Conservation (phyloP, 2,797 vertebrate genomes). For the Artibeus jamaicensis region DNA sequence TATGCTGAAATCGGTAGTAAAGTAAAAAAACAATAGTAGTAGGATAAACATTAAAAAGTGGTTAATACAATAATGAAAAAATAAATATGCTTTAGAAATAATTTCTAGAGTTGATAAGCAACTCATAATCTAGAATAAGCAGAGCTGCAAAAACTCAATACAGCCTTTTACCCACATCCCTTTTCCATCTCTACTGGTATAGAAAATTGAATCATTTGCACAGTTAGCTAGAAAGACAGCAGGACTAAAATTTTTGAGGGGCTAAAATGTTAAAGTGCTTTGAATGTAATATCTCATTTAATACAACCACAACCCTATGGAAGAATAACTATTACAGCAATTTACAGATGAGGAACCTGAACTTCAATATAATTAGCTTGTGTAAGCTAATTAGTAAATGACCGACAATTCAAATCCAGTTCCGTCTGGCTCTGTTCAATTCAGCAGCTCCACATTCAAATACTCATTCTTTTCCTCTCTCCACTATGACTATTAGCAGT, state of each 20-base stretch:
- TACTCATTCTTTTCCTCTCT: not conserved
- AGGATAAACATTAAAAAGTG: not conserved
- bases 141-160: not conserved
- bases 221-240: not conserved
- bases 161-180: not conserved
- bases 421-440: not conserved
- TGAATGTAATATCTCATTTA: constrained; percentile 36
- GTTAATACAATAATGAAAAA: not conserved
- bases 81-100: not conserved
- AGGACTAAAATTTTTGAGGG: not conserved
- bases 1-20: not conserved
- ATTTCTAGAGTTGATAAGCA: not conserved
- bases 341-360: not conserved
- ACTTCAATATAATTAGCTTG: not conserved
- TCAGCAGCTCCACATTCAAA: not conserved
- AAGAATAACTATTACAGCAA: not conserved
- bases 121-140: not conserved
- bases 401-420: not conserved
- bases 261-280: not conserved
- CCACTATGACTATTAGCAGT: not conserved
- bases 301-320: not conserved
- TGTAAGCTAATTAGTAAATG: not conserved
- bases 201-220: not conserved
- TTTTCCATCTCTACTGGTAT: not conserved
- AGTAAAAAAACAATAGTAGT: not conserved